These are phyloP conservation scores for Mixornis gularis DNA, from an alignment of 2,113 vertebrate genomes.

Conservation along the genomic window DNA sequence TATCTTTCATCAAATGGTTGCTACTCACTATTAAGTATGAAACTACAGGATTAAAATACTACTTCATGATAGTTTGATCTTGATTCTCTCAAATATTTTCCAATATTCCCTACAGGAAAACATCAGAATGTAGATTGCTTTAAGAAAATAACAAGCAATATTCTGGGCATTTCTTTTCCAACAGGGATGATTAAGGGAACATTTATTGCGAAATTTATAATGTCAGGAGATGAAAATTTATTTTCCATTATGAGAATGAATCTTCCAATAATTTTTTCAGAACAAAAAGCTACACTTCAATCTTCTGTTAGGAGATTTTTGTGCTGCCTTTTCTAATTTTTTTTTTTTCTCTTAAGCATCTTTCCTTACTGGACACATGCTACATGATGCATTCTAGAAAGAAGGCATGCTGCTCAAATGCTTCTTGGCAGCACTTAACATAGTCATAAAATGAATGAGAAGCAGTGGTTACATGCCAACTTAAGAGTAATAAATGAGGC, in stretches of 20 bases:
- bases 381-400: neutral
- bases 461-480: neutral
- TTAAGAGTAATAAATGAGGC: neutral
- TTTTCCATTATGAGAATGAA: neutral
- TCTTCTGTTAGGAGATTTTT: neutral
- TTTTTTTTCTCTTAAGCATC: neutral
- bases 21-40: neutral
- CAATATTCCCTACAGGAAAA: neutral
- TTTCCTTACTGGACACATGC: neutral
- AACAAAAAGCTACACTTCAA: neutral
- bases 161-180: neutral
- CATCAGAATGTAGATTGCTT: fast-evolving
- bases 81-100: neutral
- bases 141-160: neutral
- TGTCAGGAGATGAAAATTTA: neutral
- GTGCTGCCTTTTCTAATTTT: no score
- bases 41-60: neutral
- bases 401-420: neutral
- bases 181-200: neutral
- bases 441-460: neutral
- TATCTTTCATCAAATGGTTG: neutral
- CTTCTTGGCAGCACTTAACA: neutral
- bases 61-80: neutral
- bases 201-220: neutral
- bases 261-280: neutral